These are phyloP conservation scores for Aporrectodea caliginosa DNA, from an alignment of 1,140 invertebrate genomes.

Conservation along the genomic window DNA sequence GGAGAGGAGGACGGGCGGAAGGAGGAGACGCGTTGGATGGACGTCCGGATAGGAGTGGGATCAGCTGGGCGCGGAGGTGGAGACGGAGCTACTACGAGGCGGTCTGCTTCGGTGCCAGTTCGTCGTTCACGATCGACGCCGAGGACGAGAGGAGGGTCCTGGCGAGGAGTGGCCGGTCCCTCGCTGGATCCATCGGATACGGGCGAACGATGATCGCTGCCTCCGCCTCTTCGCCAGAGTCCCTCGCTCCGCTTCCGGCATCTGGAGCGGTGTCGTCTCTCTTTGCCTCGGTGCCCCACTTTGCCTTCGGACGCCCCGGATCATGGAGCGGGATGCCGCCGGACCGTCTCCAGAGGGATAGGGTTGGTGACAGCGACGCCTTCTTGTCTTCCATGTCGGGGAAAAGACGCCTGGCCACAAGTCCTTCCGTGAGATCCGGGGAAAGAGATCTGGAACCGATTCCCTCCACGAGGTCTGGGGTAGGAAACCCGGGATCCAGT, in stretches of 20 bases:
- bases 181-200: not conserved
- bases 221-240: not conserved
- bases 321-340: not conserved
- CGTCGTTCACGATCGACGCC: not conserved
- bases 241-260: not conserved
- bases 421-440: not conserved
- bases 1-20: no score
- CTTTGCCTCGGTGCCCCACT: not conserved
- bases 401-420: not conserved
- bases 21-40: no score
- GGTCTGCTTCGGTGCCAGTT: not conserved
- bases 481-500: not conserved
- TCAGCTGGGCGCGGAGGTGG: no score
- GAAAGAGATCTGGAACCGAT: no score
- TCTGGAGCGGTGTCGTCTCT: not conserved
- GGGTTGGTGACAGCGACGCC: no score
- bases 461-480: not conserved
- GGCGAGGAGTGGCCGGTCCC: not conserved
- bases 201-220: not conserved
- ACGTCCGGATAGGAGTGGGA: not conserved
- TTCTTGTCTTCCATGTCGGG: not conserved
- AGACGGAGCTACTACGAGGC: not conserved
- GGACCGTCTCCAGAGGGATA: no score
- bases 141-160: not conserved
- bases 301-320: not conserved